These are phyloP conservation scores for Stratiolaelaps scimitus DNA, from an alignment of 1,140 invertebrate species.

Conservation along the genomic window DNA sequence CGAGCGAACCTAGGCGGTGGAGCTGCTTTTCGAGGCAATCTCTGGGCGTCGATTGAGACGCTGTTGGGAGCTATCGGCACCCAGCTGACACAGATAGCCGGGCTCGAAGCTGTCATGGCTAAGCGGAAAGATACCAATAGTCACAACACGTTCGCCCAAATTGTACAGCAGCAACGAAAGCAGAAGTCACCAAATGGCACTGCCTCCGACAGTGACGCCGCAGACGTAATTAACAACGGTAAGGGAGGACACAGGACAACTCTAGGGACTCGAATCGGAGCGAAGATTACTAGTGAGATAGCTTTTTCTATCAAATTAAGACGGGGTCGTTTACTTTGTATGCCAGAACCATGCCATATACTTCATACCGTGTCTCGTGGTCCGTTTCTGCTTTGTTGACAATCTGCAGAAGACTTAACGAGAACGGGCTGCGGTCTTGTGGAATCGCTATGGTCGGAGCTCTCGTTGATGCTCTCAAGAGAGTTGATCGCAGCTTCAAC, in stretches of 20 bases:
- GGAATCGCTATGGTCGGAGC: constrained; percentile 48
- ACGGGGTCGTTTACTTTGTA: no score
- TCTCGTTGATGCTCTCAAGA: constrained; percentile 45
- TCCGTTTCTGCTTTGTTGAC: constrained; percentile 41
- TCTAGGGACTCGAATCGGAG: no score
- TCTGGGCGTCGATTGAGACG: constrained; percentile 66
- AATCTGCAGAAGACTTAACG: constrained; percentile 39
- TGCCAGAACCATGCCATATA: no score
- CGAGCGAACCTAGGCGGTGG: constrained; percentile 48
- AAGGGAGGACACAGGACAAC: no score
- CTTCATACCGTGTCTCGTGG: no score
- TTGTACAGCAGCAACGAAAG: background rate
- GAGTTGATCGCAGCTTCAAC: constrained; percentile 10
- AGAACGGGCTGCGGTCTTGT: constrained; percentile 40
- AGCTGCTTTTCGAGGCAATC: constrained; percentile 54
- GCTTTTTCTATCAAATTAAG: no score
- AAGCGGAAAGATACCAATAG: constrained; percentile 47
- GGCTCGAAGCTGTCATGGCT: constrained; percentile 44
- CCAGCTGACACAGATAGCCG: constrained; percentile 51
- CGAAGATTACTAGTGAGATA: no score
- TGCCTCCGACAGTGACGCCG: no score
- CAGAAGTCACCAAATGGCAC: no score
- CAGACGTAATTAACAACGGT: no score
- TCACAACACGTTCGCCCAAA: constrained; percentile 37
- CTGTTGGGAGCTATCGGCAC: constrained; percentile 55